Base-by-base conservation (phyloP, 2,797 vertebrate genomes). In the Bradypodion pumilum region DNA sequence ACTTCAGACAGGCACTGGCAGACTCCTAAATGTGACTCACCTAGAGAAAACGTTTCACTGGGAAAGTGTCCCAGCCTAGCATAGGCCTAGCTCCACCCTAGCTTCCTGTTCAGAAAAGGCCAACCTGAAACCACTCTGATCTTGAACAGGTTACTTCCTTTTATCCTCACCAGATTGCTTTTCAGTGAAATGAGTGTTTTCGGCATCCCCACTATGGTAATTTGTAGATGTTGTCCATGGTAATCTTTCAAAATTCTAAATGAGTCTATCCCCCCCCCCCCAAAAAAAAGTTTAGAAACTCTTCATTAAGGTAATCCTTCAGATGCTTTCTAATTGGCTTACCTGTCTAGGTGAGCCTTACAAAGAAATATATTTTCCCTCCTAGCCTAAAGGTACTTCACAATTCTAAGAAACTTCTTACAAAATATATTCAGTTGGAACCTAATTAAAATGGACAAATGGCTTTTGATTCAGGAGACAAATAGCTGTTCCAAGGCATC, bases 401-500 rank as follows among this genome's bases (percentile, higher is more conserved):
- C 73, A 85, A 12, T 77, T 25, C 70, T 79, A 63, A 10, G 32
- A 32, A 83, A 42, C 65, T 60, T 73, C 73, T 2, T 2, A 78
- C 85, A 29, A 81, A 56, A 78, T 0, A 35, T 19, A 19, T 68
- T 62, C 88, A 40, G 42, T 25, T 2, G 10, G 44, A 77, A 32
- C 1, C 1, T 7, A 78, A 82, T 73, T 59, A 37, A 73, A 80
- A 85, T 0, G 25, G 74, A 84, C 66, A 91, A 85, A 88, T 0
- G 42, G 0, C 84, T 86, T 81, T 23, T 85, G 86, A 86, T 86
- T 27, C 77, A 59, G 52, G 74, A 66, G 73, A 86, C 68, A 81
- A 82, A 46, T 1, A 73, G 40, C 16, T 62, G 74, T 73, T 85
- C 66, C 83, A 44, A 32, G 69, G 81, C 84, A 60, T 65, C 66